phyloP scores from a whole-genome alignment of 1,140 invertebrate genomes.

The Ridgeia piscesae region DNA sequence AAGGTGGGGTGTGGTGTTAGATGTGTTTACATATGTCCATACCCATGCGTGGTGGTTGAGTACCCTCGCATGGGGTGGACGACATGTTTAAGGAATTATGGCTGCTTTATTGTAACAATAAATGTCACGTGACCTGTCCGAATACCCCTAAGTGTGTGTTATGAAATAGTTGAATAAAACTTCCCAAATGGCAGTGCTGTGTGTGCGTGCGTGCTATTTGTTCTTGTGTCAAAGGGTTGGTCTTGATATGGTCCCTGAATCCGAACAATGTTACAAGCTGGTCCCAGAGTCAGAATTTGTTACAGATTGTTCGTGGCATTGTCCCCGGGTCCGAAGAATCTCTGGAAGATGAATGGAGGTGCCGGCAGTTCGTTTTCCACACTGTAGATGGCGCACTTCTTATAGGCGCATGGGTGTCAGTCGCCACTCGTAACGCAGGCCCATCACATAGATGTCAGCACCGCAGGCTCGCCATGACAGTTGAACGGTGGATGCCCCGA shows the following conservation, averaged over 20 bases:
- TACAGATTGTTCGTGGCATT: too few species aligned
- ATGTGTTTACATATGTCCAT: neutral
- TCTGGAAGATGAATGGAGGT: conserved; percentile 34
- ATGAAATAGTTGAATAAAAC: neutral
- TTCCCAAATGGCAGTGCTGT: neutral
- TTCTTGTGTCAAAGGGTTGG: neutral
- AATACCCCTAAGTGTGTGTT: neutral
- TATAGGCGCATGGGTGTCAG: conserved; percentile 43
- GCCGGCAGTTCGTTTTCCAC: conserved; percentile 38
- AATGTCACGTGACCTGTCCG: neutral
- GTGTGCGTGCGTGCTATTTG: neutral
- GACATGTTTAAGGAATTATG: neutral
- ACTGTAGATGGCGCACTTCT: conserved; percentile 43
- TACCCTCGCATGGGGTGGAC: neutral
- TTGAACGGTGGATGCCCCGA: conserved; percentile 32
- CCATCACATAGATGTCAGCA: conserved; percentile 29
- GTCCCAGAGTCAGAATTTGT: too few species aligned
- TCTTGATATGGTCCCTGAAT: too few species aligned
- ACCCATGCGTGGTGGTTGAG: too few species aligned
- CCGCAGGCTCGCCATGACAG: conserved; percentile 31
- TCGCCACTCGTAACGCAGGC: conserved; percentile 45
- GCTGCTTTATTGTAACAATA: conserved; percentile 6
- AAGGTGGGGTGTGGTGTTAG: neutral
- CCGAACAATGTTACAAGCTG: neutral
- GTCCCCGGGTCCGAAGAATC: neutral